phyloP scores from a whole-genome alignment of 1,140 invertebrate genomes.

The Aphidius ervi region DNA sequence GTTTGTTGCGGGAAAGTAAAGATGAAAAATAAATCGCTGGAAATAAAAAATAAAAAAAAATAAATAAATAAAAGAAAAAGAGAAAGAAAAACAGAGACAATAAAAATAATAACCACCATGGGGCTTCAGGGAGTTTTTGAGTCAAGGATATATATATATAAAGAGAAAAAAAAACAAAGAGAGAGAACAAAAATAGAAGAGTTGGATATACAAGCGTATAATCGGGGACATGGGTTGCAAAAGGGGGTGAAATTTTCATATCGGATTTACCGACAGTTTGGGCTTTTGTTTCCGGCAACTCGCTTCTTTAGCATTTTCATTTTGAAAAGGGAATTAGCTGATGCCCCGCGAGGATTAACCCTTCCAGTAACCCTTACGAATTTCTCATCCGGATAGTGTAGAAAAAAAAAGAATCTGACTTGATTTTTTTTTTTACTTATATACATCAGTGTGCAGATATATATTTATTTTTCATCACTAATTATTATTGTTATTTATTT shows the following conservation, averaged over 20 bases:
- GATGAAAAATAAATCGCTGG: not conserved
- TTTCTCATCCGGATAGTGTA: too few relatives aligned
- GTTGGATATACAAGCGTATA: constrained; percentile 19
- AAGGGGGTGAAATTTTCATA: constrained; percentile 9
- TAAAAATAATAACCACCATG: constrained; percentile 11
- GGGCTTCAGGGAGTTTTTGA: constrained; percentile 1
- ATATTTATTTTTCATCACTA: too few relatives aligned
- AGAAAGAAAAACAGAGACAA: constrained; percentile 2
- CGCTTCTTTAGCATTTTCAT: constrained; percentile 16
- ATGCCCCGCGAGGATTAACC: constrained; percentile 7
- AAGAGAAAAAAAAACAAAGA: constrained; percentile 1
- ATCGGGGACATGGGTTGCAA: constrained; percentile 13
- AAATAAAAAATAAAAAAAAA: constrained; percentile 1
- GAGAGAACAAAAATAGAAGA: not conserved
- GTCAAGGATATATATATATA: not conserved
- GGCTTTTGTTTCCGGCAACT: constrained; percentile 6
- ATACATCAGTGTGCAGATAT: too few relatives aligned
- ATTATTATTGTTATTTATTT: too few relatives aligned
- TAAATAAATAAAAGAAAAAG: constrained; percentile 16
- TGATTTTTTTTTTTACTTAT: too few relatives aligned
- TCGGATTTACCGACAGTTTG: constrained; percentile 22
- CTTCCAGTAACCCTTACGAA: not conserved
- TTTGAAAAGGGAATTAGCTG: constrained; percentile 14
- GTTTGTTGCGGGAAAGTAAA: constrained; percentile 17
- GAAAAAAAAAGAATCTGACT: too few relatives aligned